phyloP scores from a whole-genome alignment of 2,113 vertebrate genomes.

The Bos javanicus region DNA sequence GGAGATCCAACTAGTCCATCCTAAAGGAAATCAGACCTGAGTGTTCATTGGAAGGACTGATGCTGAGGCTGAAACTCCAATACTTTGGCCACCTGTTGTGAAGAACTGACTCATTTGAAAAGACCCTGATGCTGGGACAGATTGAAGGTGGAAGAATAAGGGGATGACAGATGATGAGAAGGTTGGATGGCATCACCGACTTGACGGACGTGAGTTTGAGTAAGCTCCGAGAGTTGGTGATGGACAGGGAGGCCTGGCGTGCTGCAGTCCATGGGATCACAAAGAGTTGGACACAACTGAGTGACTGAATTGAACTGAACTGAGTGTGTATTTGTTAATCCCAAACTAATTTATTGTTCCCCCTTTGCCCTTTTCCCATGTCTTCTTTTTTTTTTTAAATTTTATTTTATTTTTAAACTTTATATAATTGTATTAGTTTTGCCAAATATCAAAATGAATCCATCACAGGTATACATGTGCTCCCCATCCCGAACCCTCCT shows the following conservation, averaged over 20 bases:
- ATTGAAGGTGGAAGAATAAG: background rate
- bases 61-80: background rate
- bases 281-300: background rate
- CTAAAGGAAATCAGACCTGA: background rate
- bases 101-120: background rate
- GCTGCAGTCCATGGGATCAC: background rate
- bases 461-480: too few relatives aligned
- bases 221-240: background rate
- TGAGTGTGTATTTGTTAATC: background rate
- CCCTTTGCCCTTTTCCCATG: background rate
- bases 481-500: too few relatives aligned
- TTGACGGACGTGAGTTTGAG: background rate
- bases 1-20: background rate
- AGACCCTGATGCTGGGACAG: background rate
- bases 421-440: too few relatives aligned
- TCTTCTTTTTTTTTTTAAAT: background rate
- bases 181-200: background rate
- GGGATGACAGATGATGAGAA: background rate
- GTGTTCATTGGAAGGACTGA: background rate
- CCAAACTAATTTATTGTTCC: background rate
- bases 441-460: too few relatives aligned
- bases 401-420: too few relatives aligned
- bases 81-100: background rate
- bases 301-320: background rate
- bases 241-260: background rate